phyloP scores from a whole-genome alignment of 2,888 invertebrate genomes.

The Ectemnius continuus region DNA sequence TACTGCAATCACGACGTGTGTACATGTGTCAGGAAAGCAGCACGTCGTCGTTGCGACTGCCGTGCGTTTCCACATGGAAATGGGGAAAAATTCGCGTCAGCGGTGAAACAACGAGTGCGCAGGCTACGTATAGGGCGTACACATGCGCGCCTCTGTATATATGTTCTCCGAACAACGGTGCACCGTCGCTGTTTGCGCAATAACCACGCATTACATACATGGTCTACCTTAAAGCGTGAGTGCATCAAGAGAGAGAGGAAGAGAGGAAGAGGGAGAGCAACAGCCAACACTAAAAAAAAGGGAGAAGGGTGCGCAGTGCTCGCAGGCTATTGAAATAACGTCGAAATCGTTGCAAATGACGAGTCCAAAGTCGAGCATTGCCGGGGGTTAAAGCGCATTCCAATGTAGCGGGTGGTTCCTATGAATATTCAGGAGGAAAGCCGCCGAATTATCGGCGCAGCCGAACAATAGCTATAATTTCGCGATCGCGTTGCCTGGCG shows the following conservation, averaged over 20 bases:
- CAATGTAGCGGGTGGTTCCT: neutral
- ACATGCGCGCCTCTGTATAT: too few relatives aligned
- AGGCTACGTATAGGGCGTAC: too few relatives aligned
- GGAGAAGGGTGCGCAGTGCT: too few relatives aligned
- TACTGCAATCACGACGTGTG: slow-evolving; percentile 26
- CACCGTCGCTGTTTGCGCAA: slow-evolving; percentile 15
- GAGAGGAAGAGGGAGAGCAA: too few relatives aligned
- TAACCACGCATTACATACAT: slow-evolving; percentile 19
- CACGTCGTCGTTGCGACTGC: neutral
- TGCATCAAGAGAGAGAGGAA: too few relatives aligned
- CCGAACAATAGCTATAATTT: slow-evolving; percentile 2
- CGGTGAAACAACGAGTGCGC: neutral
- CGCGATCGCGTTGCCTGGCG: slow-evolving; percentile 2
- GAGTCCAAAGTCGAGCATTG: neutral
- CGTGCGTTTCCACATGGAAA: slow-evolving; percentile 1
- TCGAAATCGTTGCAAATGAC: neutral
- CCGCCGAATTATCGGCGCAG: neutral
- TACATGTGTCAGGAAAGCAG: neutral
- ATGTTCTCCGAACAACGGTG: neutral
- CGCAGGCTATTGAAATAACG: neutral
- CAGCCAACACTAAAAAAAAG: too few relatives aligned
- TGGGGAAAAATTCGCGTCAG: slow-evolving; percentile 12
- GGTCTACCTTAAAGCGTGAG: slow-evolving; percentile 6
- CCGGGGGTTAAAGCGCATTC: too few relatives aligned
- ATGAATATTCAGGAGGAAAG: slow-evolving; percentile 4